A percentile compares a stretch with the other conserved stretches of the same genome.
These are phyloP conservation scores for Haemorhous mexicanus DNA, from an alignment of 2,113 vertebrate species.

Conservation along the genomic window DNA sequence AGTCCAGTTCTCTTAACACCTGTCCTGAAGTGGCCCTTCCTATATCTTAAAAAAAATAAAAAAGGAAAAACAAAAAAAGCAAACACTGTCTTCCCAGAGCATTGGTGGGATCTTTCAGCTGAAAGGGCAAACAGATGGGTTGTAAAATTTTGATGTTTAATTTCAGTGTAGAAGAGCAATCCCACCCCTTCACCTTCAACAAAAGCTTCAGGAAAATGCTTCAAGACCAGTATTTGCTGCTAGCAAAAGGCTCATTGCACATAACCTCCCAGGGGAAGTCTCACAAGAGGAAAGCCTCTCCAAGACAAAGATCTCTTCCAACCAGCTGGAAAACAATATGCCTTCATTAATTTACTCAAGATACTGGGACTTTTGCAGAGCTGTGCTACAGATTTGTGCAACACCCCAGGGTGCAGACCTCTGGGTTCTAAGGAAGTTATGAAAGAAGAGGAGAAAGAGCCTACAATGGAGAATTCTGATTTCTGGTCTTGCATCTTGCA, in stretches of 20 bases:
- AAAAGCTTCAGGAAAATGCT: background rate
- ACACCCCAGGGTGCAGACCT: background rate
- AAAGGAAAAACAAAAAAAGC: fast-evolving
- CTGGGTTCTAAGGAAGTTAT: background rate
- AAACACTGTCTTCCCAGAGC: background rate
- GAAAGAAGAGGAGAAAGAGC: background rate
- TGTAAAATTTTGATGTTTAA: background rate
- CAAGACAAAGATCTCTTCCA: conserved; percentile 11
- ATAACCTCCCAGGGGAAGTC: background rate
- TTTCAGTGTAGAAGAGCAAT: background rate
- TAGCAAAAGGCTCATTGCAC: background rate
- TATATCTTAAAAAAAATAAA: background rate
- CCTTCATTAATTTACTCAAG: background rate
- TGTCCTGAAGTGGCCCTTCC: background rate
- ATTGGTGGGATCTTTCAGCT: background rate
- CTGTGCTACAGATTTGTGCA: background rate
- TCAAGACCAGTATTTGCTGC: background rate
- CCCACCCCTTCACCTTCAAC: background rate
- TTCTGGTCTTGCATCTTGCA: background rate
- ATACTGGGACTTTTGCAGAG: background rate
- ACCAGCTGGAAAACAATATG: background rate
- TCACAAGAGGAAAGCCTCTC: background rate
- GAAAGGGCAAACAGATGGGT: background rate
- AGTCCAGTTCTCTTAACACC: background rate
- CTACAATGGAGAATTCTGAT: background rate